Base-by-base conservation (phyloP, 1,140 invertebrate genomes). In the Elysia chlorotica region DNA sequence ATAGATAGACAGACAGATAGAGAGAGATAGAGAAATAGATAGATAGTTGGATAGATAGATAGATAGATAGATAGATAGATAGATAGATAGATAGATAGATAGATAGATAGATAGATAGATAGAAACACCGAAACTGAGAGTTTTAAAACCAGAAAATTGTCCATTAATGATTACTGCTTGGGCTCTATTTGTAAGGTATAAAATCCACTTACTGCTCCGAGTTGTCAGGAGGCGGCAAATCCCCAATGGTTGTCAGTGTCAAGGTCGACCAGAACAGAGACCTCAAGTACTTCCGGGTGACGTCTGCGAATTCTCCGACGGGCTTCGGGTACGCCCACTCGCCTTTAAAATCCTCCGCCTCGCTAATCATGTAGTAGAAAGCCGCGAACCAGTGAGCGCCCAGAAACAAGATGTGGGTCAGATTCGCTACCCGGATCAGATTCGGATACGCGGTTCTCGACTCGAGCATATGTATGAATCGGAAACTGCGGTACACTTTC, bases 361-460 rank as follows among this genome's bases (percentile, higher is more conserved):
- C 95, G 4, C 95, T 96, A 30, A 98, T 91, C 73, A 98, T 88
- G 89, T 95, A 98, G 89, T 98, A 98, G 89, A 98, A 98, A 85
- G 96, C 97, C 38, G 96, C 96, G 85, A 98, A 98, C 96, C 96
- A 98, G 83, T 98, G 96, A 28, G 95, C 95, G 74, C 97, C 90
- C 77, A 98, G 94, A 74, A 98, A 91, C 38, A 98, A 90, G 79
- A 98, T 97, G 86, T 98, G 96, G 74, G 97, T 95, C 31, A 98
- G 89, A 88, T 97, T 98, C 74, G 96, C 91, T 30, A 98, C 96
- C n/a, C 96, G 90, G 93, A 96, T 96, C 80, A 98, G 90, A 88
- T 98, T 98, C 3, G 96, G 96, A 88, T 96, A 98, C 38, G 97
- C 93, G 0, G 96, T 97, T 74, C 96, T 89, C 25, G 95, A 97